Evolutionary conservation across 2,797 vertebrate genomes (phyloP).

Genomic region (Karalla daura): DNA sequence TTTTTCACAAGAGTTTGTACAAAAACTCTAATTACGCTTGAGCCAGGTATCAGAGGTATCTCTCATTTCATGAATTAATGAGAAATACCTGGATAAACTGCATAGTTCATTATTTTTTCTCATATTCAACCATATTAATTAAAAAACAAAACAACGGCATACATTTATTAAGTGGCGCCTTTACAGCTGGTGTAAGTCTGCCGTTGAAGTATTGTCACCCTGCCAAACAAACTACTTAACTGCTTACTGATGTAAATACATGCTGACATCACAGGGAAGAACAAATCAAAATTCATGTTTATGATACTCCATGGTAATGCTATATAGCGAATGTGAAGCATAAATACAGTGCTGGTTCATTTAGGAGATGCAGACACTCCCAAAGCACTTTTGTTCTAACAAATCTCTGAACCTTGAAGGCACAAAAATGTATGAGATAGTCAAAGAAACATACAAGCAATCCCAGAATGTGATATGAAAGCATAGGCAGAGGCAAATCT

Average conservation of each 20-base stretch:
- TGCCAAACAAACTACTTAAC: background rate
- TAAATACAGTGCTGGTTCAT: background rate
- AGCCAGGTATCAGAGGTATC: too few species aligned
- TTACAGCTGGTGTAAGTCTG: background rate
- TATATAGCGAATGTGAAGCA: conserved; percentile 2
- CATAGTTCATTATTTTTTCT: background rate
- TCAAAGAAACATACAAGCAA: conserved; percentile 16
- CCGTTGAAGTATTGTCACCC: too few species aligned
- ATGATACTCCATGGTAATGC: background rate
- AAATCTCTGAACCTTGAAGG: background rate
- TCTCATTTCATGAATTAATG: too few species aligned
- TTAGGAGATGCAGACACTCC: conserved; percentile 5
- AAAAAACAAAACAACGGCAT: too few species aligned
- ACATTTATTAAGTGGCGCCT: background rate
- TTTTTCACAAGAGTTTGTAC: too few species aligned
- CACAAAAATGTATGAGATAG: conserved; percentile 1
- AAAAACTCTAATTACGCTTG: too few species aligned
- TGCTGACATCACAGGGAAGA: background rate
- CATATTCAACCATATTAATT: background rate
- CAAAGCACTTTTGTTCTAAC: background rate
- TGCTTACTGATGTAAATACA: background rate
- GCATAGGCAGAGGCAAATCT: conserved; percentile 23
- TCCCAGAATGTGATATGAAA: conserved; percentile 15
- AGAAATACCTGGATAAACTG: too few species aligned
- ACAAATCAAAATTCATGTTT: background rate